Evolutionary conservation across 2,797 vertebrate species (phyloP), one percentile per base, ranked within the genome.

Genomic region (Ciconia nigra): DNA sequence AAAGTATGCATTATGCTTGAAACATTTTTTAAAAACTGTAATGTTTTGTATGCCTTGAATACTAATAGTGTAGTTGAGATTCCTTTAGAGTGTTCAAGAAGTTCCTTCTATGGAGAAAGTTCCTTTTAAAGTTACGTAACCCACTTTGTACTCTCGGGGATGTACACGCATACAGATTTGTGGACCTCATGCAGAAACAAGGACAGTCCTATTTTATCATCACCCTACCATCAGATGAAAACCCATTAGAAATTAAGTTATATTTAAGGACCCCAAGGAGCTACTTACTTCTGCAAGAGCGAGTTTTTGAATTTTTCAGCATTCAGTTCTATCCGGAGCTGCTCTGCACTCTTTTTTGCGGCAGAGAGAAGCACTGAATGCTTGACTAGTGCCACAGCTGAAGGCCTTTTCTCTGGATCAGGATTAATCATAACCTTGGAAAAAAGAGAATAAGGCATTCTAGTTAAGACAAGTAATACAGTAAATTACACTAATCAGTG

Each of bases 291-390:
- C 87, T 99, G 99, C 46, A 99, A 98, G 89, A 99, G 98, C 0
- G 99, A 99, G 33, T 99, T 99, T 98, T 99, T 99, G 97, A 99
- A 99, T 89, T 98, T 99, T 97, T 99, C 99, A 6, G 99, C 99
- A 15, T 99, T 99, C 93, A 99, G 98, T 95, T 99, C 99, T 73
- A 99, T 99, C 80, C 99, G 97, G n/a, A 99, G 98, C 97, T 99
- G 99, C 90, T 99, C 99, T 1, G 99, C 99, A 0, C 99, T 99
- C 98, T 99, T 99, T 81, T 99, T 98, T 62, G 99, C 99, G 0
- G 99, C 98, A 4, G 99, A 99, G 11, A 99, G 98, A 52, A 99
- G 98, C 69, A 99, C 99, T 1, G 99, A 99, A 96, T 99, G 99
- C 89, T 98, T 99, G 84, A 97, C 85, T 13, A 99, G 98, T 47